Percentiles rank a stretch among this genome's conserved stretches.
These are phyloP conservation scores for Epinephelus awoara DNA, from an alignment of 2,797 vertebrate species.

Conservation along the genomic window DNA sequence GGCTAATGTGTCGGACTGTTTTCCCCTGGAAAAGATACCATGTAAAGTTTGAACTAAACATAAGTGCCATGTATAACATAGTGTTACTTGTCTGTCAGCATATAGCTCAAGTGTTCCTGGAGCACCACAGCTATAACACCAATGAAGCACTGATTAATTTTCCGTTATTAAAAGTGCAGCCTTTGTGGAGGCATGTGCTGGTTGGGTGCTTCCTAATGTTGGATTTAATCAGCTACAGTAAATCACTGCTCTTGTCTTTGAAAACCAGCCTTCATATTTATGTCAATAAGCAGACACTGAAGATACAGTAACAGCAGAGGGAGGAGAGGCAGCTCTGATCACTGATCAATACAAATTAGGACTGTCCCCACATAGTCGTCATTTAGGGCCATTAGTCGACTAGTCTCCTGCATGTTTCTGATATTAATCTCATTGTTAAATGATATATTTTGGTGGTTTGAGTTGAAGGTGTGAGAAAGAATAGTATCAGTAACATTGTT, in stretches of 20 bases:
- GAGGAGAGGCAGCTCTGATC: too few relatives aligned
- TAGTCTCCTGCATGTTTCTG: too few relatives aligned
- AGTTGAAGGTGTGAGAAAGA: too few relatives aligned
- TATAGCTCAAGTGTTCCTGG: not conserved
- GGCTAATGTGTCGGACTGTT: not conserved
- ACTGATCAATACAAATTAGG: too few relatives aligned
- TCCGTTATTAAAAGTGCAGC: not conserved
- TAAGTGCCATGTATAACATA: not conserved
- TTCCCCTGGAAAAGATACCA: not conserved
- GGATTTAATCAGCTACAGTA: constrained; percentile 16
- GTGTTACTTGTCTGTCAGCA: not conserved
- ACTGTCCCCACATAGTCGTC: too few relatives aligned
- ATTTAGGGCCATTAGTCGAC: too few relatives aligned
- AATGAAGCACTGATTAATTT: not conserved
- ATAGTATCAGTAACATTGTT: too few relatives aligned
- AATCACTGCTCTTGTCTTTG: not conserved
- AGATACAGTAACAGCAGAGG: not conserved
- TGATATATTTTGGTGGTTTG: too few relatives aligned
- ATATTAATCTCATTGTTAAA: too few relatives aligned
- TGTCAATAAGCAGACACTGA: too few relatives aligned
- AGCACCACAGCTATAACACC: not conserved
- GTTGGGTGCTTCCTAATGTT: not conserved
- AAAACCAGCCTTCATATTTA: not conserved
- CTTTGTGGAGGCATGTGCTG: not conserved
- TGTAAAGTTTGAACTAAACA: not conserved